These are phyloP conservation scores for Nomia melanderi DNA, from an alignment of 1,140 invertebrate species.

Conservation along the genomic window DNA sequence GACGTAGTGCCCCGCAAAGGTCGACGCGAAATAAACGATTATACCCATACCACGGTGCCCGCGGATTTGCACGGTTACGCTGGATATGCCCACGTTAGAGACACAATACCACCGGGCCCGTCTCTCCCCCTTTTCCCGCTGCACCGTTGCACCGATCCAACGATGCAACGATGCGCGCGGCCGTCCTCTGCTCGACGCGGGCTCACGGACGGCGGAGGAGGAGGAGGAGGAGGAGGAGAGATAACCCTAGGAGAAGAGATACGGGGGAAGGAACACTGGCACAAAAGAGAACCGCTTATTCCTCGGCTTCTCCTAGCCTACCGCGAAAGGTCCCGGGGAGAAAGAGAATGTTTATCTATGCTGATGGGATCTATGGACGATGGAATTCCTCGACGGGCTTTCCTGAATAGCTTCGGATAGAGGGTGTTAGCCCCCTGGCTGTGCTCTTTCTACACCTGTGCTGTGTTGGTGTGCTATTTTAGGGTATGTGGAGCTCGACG, in stretches of 20 bases:
- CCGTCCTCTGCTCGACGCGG: too few relatives aligned
- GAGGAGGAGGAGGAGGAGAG: neutral
- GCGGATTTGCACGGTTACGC: constrained; percentile 37
- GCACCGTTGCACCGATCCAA: too few relatives aligned
- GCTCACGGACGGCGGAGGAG: neutral
- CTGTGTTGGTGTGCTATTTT: too few relatives aligned
- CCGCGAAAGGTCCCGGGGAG: constrained; percentile 53
- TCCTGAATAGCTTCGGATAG: constrained; percentile 6
- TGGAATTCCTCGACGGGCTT: constrained; percentile 37
- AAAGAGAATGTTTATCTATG: constrained; percentile 67
- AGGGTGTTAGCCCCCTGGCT: neutral
- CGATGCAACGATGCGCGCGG: too few relatives aligned
- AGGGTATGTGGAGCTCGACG: too few relatives aligned
- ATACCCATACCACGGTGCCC: constrained; percentile 62
- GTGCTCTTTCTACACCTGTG: too few relatives aligned
- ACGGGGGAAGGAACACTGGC: constrained; percentile 17
- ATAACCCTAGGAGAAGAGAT: constrained; percentile 35
- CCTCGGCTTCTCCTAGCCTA: constrained; percentile 49
- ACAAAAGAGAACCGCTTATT: constrained; percentile 54
- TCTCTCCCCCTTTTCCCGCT: too few relatives aligned
- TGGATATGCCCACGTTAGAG: constrained; percentile 50
- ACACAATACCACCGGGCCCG: constrained; percentile 59
- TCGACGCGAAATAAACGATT: constrained; percentile 80
- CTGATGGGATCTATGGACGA: constrained; percentile 63
- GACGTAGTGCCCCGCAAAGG: constrained; percentile 80